These are phyloP conservation scores for Sebastolobus alascanus DNA, from an alignment of 2,797 vertebrate species.

Conservation along the genomic window DNA sequence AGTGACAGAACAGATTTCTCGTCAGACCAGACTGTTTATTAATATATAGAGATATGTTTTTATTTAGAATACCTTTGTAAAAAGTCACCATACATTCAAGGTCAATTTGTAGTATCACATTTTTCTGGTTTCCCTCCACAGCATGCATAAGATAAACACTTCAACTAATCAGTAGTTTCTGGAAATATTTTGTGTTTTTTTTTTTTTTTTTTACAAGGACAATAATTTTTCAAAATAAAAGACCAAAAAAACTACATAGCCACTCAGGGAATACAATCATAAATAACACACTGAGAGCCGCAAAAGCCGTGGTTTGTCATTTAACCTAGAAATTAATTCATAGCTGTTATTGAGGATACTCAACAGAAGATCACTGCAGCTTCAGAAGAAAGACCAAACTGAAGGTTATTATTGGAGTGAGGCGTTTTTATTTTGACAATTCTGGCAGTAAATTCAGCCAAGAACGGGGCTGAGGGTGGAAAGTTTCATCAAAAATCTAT, in stretches of 20 bases:
- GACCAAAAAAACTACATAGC: slow-evolving; percentile 82
- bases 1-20: slow-evolving; percentile 79
- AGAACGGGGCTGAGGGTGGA: slow-evolving; percentile 12
- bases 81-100: slow-evolving; percentile 92
- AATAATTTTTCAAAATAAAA: slow-evolving; percentile 68
- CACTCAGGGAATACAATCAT: slow-evolving; percentile 82
- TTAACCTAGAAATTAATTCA: slow-evolving; percentile 65
- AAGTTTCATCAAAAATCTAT: slow-evolving; percentile 26
- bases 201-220: slow-evolving; percentile 79
- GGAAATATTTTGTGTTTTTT: slow-evolving; percentile 64
- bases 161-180: slow-evolving; percentile 76
- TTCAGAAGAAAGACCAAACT: slow-evolving; percentile 36
- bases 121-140: slow-evolving; percentile 83
- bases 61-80: slow-evolving; percentile 89
- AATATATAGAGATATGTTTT: slow-evolving; percentile 90
- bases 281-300: slow-evolving; percentile 78
- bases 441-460: slow-evolving; percentile 46
- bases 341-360: slow-evolving; percentile 64
- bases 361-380: slow-evolving; percentile 46
- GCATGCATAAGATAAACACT: slow-evolving; percentile 88
- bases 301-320: slow-evolving; percentile 63
- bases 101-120: slow-evolving; percentile 85
- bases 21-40: slow-evolving; percentile 87
- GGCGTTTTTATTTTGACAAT: slow-evolving; percentile 35
- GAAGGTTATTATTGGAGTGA: slow-evolving; percentile 21